Percentiles rank a stretch among this genome's conserved stretches.
Evolutionary conservation across 2,888 invertebrate genomes (phyloP).

Genomic region (Monopis laevigella): DNA sequence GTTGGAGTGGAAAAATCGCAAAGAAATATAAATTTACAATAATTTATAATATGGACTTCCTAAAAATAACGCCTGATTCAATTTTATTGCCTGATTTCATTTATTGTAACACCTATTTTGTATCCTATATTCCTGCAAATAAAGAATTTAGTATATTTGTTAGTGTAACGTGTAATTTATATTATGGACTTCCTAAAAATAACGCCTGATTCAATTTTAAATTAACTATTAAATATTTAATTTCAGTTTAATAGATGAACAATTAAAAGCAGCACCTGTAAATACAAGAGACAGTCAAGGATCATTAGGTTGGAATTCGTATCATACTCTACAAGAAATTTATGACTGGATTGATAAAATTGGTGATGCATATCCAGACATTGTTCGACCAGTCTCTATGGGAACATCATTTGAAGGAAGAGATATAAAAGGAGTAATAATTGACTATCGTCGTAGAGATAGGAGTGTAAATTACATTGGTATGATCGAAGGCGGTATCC

Average conservation of each 20-base stretch:
- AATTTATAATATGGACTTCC: too few relatives aligned
- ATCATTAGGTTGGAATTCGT: slow-evolving; percentile 62
- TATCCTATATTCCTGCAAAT: too few relatives aligned
- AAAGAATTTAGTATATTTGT: too few relatives aligned
- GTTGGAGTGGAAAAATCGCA: too few relatives aligned
- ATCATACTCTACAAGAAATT: slow-evolving; percentile 68
- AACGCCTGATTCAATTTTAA: too few relatives aligned
- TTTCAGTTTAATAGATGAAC: slow-evolving; percentile 58
- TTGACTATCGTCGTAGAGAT: slow-evolving; percentile 43
- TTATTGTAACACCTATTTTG: too few relatives aligned
- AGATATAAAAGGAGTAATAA: slow-evolving; percentile 63
- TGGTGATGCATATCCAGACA: slow-evolving; percentile 46
- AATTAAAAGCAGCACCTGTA: slow-evolving; percentile 32
- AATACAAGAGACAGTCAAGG: slow-evolving; percentile 33
- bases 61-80: too few relatives aligned
- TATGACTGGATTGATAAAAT: slow-evolving; percentile 68
- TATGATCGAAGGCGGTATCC: slow-evolving; percentile 71
- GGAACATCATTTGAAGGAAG: slow-evolving; percentile 71
- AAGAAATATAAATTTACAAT: too few relatives aligned
- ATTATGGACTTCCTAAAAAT: too few relatives aligned
- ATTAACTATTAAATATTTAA: too few relatives aligned
- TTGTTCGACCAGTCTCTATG: slow-evolving; percentile 57
- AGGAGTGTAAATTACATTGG: slow-evolving; percentile 43
- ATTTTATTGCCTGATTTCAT: too few relatives aligned
- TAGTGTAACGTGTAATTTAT: too few relatives aligned